Evolutionary conservation across 2,113 vertebrate species (phyloP).

Genomic region (Rhipidura dahli): DNA sequence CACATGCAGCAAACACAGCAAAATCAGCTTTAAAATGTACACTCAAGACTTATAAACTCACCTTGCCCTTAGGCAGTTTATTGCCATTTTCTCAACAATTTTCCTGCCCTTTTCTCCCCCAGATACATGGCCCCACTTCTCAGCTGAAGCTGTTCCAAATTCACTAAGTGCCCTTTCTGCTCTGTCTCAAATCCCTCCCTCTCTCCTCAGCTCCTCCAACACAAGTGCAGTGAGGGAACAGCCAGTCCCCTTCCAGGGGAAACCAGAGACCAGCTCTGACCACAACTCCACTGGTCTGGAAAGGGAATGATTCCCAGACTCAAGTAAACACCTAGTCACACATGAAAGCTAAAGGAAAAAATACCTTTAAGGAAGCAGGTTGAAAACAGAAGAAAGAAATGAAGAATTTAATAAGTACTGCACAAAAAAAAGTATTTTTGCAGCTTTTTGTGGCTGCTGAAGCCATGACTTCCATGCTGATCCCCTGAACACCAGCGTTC

Average conservation of each 20-base stretch:
- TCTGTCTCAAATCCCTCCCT: background rate
- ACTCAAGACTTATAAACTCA: background rate
- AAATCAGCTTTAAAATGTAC: rapidly evolving
- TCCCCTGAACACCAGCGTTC: background rate
- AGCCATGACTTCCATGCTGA: background rate
- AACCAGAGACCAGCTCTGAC: background rate
- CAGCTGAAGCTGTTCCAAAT: background rate
- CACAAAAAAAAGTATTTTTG: background rate
- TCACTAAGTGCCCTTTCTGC: too few relatives aligned
- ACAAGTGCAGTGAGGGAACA: background rate
- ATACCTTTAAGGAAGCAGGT: background rate
- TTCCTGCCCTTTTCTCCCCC: background rate
- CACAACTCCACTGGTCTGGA: background rate
- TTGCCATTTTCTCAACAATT: background rate
- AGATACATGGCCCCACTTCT: rapidly evolving
- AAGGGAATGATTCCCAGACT: background rate
- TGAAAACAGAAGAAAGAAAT: background rate
- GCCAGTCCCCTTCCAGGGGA: background rate
- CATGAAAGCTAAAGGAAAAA: background rate
- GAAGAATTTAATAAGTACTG: background rate
- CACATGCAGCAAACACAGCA: rapidly evolving
- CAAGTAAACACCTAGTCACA: background rate
- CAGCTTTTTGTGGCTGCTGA: background rate
- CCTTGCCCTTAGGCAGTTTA: background rate
- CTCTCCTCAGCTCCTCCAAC: background rate